Percentiles rank a stretch among this genome's conserved stretches.
phyloP scores from a whole-genome alignment of 2,113 vertebrate species.

The Sapayoa aenigma region DNA sequence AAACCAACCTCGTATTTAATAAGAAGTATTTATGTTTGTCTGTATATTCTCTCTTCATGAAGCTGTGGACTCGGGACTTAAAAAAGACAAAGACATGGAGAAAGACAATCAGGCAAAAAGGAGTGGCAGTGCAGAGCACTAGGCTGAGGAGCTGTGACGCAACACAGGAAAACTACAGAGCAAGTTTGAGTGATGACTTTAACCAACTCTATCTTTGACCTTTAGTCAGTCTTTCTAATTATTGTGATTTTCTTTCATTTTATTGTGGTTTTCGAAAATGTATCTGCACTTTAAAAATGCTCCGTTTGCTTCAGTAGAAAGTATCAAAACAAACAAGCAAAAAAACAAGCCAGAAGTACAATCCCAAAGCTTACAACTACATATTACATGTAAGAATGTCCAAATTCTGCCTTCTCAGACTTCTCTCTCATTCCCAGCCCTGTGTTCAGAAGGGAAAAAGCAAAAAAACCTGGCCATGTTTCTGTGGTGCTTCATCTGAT shows the following conservation, averaged over 20 bases:
- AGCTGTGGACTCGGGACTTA: neutral
- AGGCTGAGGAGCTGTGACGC: neutral
- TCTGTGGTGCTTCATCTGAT: neutral
- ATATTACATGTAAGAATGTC: neutral
- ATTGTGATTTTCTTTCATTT: slow-evolving; percentile 50
- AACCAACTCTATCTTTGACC: slow-evolving; percentile 15
- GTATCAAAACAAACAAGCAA: slow-evolving; percentile 39
- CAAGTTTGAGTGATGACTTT: neutral
- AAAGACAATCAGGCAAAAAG: neutral
- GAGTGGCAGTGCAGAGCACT: neutral
- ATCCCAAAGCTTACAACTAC: slow-evolving; percentile 10
- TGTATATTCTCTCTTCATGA: neutral
- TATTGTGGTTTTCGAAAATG: slow-evolving; percentile 50
- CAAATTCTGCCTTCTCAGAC: neutral
- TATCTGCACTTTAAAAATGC: neutral
- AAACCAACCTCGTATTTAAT: neutral
- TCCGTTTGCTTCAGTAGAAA: slow-evolving; percentile 18
- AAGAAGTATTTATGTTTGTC: neutral
- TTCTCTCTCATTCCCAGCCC: neutral
- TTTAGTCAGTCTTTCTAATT: slow-evolving; percentile 55
- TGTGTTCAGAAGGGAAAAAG: neutral
- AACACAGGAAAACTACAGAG: slow-evolving; percentile 35
- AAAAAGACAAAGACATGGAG: neutral
- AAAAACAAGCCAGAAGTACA: neutral
- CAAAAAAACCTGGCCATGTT: neutral